Base-by-base conservation (phyloP, 2,113 vertebrate genomes). In the Varanus komodoensis region DNA sequence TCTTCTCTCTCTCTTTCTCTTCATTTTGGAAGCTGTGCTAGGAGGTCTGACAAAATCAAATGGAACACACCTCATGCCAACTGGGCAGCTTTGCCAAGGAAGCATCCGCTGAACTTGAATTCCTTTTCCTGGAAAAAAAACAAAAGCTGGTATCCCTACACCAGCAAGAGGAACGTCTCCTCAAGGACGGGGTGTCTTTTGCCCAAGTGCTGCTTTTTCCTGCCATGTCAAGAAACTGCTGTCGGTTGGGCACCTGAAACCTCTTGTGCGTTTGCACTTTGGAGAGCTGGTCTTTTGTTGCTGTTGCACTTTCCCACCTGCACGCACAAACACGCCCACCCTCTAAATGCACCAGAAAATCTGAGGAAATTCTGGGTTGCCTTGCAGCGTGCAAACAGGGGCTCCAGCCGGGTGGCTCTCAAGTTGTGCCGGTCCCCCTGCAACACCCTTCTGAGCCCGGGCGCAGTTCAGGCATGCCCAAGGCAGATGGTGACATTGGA, bases 171-270 rank as follows among this genome's bases (percentile, higher is more conserved):
- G 85, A 89, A 80, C 73, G 86, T 90, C 87, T 75, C 86, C 32
- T 78, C 90, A 81, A 48, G 88, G 89, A 87, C 78, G 87, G 86
- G 89, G 67, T 67, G 67, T 4, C 84, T 34, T 73, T 29, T 91
- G 89, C 78, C 73, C 91, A 25, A 3, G 17, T 27, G 25, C 64
- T 32, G 85, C 23, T 14, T 61, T 61, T 38, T 57, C 54, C 32
- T 21, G 38, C 8, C 25, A 32, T 3, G 57, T 29, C 71, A 68
- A 74, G 27, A 38, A 38, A 29, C 57, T n/a, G 19, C 38, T 83
- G n/a, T 67, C 19, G 8, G 19, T 44, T 48, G 54, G 0, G 17
- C 14, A 5, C 48, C 71, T 29, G 7, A 79, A 79, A 38, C 64
- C 64, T 68, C 61, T 34, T 64, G 27, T 67, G 38, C 88, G 48